These are phyloP conservation scores for Anaspis maculata DNA, from an alignment of 2,888 invertebrate species.

Conservation along the genomic window DNA sequence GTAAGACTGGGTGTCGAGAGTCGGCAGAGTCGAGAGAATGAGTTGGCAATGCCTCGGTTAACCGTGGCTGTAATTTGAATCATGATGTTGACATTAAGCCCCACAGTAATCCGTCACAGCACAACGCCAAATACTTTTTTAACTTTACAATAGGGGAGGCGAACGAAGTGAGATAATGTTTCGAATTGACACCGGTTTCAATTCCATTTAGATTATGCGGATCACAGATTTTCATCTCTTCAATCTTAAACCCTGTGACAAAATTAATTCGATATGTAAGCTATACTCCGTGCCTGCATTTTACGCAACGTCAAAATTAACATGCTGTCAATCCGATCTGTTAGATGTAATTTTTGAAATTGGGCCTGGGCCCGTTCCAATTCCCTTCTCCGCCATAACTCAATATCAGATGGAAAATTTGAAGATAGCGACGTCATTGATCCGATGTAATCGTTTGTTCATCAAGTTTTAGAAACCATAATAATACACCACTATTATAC, in stretches of 20 bases:
- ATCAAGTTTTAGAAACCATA: no score
- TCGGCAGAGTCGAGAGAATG: no score
- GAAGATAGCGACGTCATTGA: no score
- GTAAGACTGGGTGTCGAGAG: slow-evolving; percentile 12
- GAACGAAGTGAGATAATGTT: slow-evolving; percentile 35
- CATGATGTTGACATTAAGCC: slow-evolving; percentile 44
- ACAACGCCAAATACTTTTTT: slow-evolving; percentile 38
- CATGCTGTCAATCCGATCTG: no score
- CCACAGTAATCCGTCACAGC: slow-evolving; percentile 41
- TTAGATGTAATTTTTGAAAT: no score
- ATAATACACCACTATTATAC: no score
- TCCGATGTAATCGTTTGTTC: no score
- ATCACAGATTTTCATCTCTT: slow-evolving; percentile 38
- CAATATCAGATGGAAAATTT: slow-evolving; percentile 1
- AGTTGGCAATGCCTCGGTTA: slow-evolving; percentile 13
- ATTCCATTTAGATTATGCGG: slow-evolving; percentile 40
- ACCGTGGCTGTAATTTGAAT: slow-evolving; percentile 37
- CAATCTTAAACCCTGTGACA: slow-evolving; percentile 34
- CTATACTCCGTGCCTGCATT: slow-evolving; percentile 17
- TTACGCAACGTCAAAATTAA: slow-evolving; percentile 12
- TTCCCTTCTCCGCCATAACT: not conserved
- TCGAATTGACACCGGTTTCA: slow-evolving; percentile 41
- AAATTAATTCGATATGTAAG: slow-evolving; percentile 33
- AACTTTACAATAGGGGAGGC: slow-evolving; percentile 29
- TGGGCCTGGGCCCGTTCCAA: slow-evolving; percentile 7